phyloP scores from a whole-genome alignment of 2,888 invertebrate genomes.

The Cabera pusaria region DNA sequence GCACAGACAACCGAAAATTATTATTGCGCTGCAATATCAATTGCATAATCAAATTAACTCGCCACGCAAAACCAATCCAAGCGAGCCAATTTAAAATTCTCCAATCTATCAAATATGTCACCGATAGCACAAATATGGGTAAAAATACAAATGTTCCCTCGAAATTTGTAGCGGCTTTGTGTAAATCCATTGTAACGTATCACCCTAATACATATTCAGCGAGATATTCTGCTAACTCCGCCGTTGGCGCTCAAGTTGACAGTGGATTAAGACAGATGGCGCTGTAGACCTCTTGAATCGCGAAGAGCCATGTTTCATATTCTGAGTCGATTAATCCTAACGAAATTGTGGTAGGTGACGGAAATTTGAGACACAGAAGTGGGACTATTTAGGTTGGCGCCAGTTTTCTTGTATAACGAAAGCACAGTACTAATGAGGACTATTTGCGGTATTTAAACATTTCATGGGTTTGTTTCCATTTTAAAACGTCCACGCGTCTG shows the following conservation, averaged over 20 bases:
- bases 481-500: too few species aligned
- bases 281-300: constrained; percentile 18
- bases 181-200: constrained; percentile 38
- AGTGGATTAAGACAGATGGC: constrained; percentile 65
- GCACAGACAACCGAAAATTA: too few species aligned
- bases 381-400: too few species aligned
- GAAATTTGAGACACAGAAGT: too few species aligned
- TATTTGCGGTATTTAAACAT: too few species aligned
- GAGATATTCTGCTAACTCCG: constrained; percentile 27
- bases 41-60: constrained; percentile 10
- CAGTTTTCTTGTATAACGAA: too few species aligned
- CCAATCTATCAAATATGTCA: constrained; percentile 40
- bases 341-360: too few species aligned
- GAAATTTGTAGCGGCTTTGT: constrained; percentile 59
- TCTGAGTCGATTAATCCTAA: too few species aligned
- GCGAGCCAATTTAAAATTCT: constrained; percentile 22
- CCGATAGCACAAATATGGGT: constrained; percentile 29
- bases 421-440: too few species aligned
- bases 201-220: constrained; percentile 32
- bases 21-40: too few species aligned
- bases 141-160: constrained; percentile 33
- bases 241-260: constrained; percentile 43
- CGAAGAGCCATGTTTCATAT: constrained; percentile 28
- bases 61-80: constrained; percentile 18
- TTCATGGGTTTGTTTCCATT: too few species aligned